Percentiles rank a stretch among this genome's conserved stretches.
These are phyloP conservation scores for Ailurus styani DNA, from an alignment of 2,113 vertebrate genomes.

Conservation along the genomic window DNA sequence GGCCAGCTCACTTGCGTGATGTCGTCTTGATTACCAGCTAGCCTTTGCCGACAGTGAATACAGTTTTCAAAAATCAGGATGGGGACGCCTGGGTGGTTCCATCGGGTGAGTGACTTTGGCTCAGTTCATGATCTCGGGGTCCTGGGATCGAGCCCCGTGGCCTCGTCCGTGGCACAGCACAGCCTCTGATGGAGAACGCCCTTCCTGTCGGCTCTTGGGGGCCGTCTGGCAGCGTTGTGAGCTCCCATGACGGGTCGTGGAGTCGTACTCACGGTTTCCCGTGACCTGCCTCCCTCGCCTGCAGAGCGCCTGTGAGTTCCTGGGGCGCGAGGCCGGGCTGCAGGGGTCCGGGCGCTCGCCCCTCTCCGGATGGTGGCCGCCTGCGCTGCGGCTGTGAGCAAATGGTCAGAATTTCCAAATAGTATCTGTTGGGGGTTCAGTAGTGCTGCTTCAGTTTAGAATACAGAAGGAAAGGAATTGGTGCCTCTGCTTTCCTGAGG, in stretches of 20 bases:
- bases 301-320: neutral
- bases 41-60: neutral
- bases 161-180: neutral
- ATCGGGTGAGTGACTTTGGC: neutral
- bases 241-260: neutral
- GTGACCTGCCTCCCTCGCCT: neutral
- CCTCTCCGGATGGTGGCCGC: neutral
- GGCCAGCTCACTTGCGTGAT: neutral
- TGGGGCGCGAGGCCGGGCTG: neutral
- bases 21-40: neutral
- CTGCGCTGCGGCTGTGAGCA: neutral
- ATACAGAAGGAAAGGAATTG: neutral
- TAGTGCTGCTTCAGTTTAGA: neutral
- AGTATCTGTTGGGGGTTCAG: neutral
- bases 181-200: neutral
- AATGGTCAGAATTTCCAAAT: neutral
- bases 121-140: neutral
- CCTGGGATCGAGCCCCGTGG: neutral
- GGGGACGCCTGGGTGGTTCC: neutral
- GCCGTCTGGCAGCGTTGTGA: neutral
- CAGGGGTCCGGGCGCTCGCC: neutral
- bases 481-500: neutral
- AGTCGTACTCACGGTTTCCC: neutral
- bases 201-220: neutral
- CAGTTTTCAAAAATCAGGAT: neutral